These are phyloP conservation scores for Scophthalmus maximus DNA, from an alignment of 2,113 vertebrate species.

Conservation along the genomic window DNA sequence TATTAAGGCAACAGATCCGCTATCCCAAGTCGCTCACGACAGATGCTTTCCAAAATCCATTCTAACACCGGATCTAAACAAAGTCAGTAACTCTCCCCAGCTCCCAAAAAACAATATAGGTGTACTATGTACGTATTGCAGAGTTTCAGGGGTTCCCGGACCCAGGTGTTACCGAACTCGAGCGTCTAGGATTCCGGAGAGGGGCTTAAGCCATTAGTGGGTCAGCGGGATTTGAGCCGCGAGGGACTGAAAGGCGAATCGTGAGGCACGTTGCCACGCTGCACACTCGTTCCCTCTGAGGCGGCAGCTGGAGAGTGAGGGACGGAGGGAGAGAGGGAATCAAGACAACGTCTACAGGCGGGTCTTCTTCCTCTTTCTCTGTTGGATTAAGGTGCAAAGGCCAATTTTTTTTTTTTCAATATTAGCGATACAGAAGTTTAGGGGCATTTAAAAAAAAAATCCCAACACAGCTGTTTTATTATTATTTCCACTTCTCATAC, in stretches of 20 bases:
- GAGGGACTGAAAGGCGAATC: slow-evolving; percentile 30
- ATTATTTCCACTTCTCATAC: neutral
- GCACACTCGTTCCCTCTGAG: slow-evolving; percentile 32
- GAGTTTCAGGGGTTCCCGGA: neutral
- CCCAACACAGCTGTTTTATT: neutral
- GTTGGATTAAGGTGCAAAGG: too few species aligned
- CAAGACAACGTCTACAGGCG: too few species aligned
- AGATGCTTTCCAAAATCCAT: neutral
- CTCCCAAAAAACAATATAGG: neutral
- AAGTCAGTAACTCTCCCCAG: neutral
- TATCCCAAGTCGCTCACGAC: neutral
- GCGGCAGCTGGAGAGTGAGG: slow-evolving; percentile 34
- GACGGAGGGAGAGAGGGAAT: neutral
- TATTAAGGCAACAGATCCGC: neutral
- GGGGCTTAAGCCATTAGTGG: slow-evolving; percentile 13
- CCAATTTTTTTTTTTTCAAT: too few species aligned
- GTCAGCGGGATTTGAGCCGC: slow-evolving; percentile 16
- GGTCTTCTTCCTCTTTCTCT: neutral
- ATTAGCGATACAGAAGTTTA: too few species aligned
- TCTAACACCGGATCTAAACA: neutral
- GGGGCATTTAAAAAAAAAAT: neutral
- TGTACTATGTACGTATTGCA: neutral
- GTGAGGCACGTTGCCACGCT: neutral
- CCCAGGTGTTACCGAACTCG: neutral
- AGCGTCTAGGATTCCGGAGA: slow-evolving; percentile 6